Conservation (phyloP, 2,888 invertebrate species). For the Amaurobius ferox region DNA sequence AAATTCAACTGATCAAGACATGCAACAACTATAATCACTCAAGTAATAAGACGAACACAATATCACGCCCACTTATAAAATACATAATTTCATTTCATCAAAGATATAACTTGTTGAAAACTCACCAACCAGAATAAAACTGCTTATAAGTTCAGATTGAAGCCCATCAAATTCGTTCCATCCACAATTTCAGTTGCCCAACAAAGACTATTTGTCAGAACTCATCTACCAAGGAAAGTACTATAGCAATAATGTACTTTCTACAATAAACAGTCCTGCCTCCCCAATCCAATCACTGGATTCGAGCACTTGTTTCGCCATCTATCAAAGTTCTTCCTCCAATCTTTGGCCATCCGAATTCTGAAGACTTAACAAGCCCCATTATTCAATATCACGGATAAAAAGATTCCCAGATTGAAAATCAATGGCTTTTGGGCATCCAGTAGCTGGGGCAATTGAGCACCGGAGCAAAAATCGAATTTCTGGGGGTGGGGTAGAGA, state of each 20-base stretch:
- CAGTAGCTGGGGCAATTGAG: background rate
- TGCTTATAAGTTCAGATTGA: no score
- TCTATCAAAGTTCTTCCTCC: conserved; percentile 3
- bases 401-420: conserved; percentile 52
- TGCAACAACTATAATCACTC: no score
- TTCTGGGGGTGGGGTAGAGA: background rate
- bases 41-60: no score
- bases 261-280: conserved; percentile 7
- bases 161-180: background rate
- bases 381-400: conserved; percentile 54
- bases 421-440: conserved; percentile 33
- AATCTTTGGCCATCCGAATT: conserved; percentile 16
- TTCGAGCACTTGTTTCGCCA: conserved; percentile 14
- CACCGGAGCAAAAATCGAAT: conserved; percentile 3
- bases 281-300: conserved; percentile 4
- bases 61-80: no score
- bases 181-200: background rate
- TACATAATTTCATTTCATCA: no score
- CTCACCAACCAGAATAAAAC: no score
- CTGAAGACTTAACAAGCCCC: conserved; percentile 63
- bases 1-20: no score
- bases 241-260: background rate
- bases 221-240: background rate
- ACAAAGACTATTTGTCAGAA: background rate
- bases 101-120: no score